Percentiles rank a stretch among this genome's conserved stretches.
Evolutionary conservation across 1,140 invertebrate species (phyloP).

Genomic region (Brachionus plicatilis): DNA sequence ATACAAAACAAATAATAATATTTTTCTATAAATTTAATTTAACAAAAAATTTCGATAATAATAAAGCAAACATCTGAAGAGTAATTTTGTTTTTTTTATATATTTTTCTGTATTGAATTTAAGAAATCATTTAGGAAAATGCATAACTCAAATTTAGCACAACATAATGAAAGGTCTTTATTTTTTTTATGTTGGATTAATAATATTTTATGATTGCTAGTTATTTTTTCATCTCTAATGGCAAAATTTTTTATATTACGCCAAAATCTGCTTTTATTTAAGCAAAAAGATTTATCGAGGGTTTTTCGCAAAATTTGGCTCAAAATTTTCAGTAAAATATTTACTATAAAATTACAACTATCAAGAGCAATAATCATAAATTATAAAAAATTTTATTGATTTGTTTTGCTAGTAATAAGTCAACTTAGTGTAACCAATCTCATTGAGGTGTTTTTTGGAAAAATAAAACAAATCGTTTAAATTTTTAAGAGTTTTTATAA

Average conservation of each 20-base stretch:
- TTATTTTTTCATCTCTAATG: background rate
- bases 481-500: background rate
- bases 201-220: background rate
- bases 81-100: background rate
- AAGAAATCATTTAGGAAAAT: background rate
- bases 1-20: no score
- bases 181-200: background rate
- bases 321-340: background rate
- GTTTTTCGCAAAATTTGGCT: background rate
- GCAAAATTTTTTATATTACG: background rate
- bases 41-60: no score
- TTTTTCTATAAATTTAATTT: no score
- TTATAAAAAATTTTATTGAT: background rate
- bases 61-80: no score
- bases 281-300: background rate
- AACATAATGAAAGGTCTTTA: background rate
- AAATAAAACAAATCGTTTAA: background rate
- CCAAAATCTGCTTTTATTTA: background rate
- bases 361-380: background rate
- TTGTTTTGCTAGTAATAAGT: background rate
- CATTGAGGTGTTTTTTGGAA: background rate
- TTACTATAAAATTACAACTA: background rate
- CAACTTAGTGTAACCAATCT: background rate
- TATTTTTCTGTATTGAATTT: background rate
- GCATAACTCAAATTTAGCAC: background rate